phyloP scores from a whole-genome alignment of 2,797 vertebrate species.

The Gymnoscopelus braueri region DNA sequence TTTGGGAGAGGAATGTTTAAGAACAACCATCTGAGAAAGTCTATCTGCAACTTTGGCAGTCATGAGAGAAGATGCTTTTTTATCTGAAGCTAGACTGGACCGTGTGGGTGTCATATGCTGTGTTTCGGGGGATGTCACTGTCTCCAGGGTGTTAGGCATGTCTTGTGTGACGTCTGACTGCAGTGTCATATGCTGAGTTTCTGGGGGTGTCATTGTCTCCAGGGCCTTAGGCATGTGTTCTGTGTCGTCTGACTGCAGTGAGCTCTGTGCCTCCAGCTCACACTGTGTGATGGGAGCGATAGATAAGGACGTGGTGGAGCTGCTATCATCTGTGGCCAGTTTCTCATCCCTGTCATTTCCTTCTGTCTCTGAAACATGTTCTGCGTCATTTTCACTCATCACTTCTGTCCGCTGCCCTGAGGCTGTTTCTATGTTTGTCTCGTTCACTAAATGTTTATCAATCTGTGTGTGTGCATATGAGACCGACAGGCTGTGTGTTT shows the following conservation, averaged over 20 bases:
- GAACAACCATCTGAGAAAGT: constrained; percentile 83
- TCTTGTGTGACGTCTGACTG: constrained; percentile 56
- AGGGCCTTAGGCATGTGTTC: constrained; percentile 29
- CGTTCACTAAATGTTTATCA: constrained; percentile 41
- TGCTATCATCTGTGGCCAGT: constrained; percentile 53
- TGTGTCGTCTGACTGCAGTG: constrained; percentile 38
- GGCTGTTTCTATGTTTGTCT: constrained; percentile 39
- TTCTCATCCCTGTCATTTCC: constrained; percentile 40
- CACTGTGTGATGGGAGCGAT: constrained; percentile 1
- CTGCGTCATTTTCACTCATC: constrained; percentile 30
- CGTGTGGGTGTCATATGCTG: constrained; percentile 71
- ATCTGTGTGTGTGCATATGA: constrained; percentile 39
- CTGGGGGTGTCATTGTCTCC: constrained; percentile 39
- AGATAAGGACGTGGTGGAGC: constrained; percentile 49
- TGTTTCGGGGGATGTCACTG: constrained; percentile 60
- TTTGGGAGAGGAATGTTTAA: constrained; percentile 85
- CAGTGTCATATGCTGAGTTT: constrained; percentile 34
- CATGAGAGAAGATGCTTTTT: constrained; percentile 73
- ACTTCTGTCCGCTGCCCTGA: constrained; percentile 33
- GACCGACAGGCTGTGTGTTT: constrained; percentile 37
- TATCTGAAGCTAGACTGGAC: constrained; percentile 71
- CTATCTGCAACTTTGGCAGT: constrained; percentile 76
- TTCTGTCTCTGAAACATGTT: constrained; percentile 44
- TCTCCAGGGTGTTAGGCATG: constrained; percentile 40
- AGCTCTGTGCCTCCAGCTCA: too few relatives aligned